Evolutionary conservation across 2,888 invertebrate species (phyloP), one percentile per base, ranked within the genome.

Genomic region (Neoitamus cyanurus): DNA sequence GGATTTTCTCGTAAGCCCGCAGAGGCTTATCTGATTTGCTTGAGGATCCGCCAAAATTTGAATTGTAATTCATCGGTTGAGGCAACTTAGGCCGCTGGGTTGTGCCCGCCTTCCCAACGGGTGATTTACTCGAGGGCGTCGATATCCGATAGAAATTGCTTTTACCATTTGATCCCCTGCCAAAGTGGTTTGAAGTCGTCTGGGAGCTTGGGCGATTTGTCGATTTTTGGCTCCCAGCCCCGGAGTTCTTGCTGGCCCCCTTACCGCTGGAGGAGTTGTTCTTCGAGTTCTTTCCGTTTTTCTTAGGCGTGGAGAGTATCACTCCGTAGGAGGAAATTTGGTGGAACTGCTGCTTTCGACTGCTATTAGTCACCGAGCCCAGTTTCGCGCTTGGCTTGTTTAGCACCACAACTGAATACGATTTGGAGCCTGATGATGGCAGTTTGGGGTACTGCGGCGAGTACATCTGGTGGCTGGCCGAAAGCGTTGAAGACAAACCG

Each of bases 81-180:
- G 37, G 28, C 13, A 80, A 31, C 36, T 86, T 86, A 5, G 86
- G 86, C 7, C 83, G 46, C 15, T 36, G 13, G 7, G 86, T 82
- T 84, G 85, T 87, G 78, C 11, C 36, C 84, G 31, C 11, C 36
- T 73, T 70, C 0, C 46, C 34, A 25, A 84, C 77, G 20, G 87
- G 83, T 58, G 86, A 85, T 85, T 87, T 87, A 31, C 85, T 86
- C 73, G 85, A 87, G 86, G 82, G 87, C 85, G 86, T 48, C 25
- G 90, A 90, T 85, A 90, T 89, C 82, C 90, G 89, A 87, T 90
- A 90, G 86, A 90, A 90, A 88, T 90, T 90, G 84, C 89, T 90
- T 86, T 90, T 90, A 83, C 88, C 88, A 48, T 58, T 75, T 7
- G 58, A n/a, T 15, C 72, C 82, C 9, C n/a, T 36, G 9, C 73